A percentile compares a stretch with the other conserved stretches of the same genome.
phyloP scores from a whole-genome alignment of 1,140 invertebrate genomes.

The Drosophila prosaltans region DNA sequence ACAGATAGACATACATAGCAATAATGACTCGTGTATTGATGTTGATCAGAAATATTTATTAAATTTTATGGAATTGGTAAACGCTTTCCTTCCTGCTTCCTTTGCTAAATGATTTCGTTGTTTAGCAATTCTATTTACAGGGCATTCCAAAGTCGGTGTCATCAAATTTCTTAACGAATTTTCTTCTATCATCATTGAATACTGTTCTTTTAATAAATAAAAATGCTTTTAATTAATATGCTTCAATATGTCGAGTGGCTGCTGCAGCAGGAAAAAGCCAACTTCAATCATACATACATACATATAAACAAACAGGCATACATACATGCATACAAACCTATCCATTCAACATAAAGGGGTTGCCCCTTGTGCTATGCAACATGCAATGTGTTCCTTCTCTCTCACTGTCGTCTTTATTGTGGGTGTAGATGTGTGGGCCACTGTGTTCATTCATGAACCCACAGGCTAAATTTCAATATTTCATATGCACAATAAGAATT shows the following conservation, averaged over 20 bases:
- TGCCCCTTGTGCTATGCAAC: background rate
- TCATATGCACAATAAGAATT: constrained; percentile 49
- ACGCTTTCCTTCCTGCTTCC: too few species aligned
- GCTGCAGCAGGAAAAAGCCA: constrained; percentile 42
- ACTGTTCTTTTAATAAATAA: constrained; percentile 75
- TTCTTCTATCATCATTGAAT: constrained; percentile 6
- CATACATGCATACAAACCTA: background rate
- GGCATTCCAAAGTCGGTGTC: background rate
- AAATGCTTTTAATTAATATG: constrained; percentile 79
- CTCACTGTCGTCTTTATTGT: constrained; percentile 19
- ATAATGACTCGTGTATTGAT: too few species aligned
- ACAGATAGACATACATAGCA: too few species aligned
- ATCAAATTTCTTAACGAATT: background rate
- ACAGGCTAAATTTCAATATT: constrained; percentile 61
- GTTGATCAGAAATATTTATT: too few species aligned
- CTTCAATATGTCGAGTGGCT: constrained; percentile 74
- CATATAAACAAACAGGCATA: constrained; percentile 27
- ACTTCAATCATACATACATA: constrained; percentile 25
- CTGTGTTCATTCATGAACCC: constrained; percentile 49
- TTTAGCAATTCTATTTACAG: background rate
- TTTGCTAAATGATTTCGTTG: too few species aligned
- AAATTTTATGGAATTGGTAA: too few species aligned
- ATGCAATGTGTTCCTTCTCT: background rate
- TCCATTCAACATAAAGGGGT: too few species aligned
- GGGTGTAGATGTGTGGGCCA: background rate